Evolutionary conservation across 2,113 vertebrate species (phyloP).

Genomic region (Hoplias malabaricus): DNA sequence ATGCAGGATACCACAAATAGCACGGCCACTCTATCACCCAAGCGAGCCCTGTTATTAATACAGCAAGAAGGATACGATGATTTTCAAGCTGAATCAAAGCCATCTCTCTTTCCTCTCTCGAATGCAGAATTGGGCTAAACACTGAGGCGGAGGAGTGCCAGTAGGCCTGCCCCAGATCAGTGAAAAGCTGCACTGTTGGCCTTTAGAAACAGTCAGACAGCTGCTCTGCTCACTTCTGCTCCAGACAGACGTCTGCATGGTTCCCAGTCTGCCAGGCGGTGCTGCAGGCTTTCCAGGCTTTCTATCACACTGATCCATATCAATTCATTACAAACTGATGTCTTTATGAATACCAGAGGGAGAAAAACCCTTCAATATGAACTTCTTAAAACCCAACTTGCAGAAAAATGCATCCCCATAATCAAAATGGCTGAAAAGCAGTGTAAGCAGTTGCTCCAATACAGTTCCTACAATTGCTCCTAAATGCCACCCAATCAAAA

Average conservation of each 20-base stretch:
- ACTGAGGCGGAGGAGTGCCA: conserved; percentile 16
- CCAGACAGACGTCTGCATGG: conserved; percentile 18
- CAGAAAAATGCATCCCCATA: too few species aligned
- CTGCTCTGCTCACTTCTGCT: conserved; percentile 36
- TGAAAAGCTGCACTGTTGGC: conserved; percentile 24
- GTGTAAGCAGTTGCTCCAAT: too few species aligned
- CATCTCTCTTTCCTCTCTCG: conserved; percentile 15
- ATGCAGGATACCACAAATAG: not conserved
- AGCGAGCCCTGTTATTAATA: not conserved
- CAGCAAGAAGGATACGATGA: not conserved
- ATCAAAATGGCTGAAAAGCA: too few species aligned
- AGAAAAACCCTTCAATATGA: too few species aligned
- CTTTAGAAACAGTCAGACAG: conserved; percentile 32
- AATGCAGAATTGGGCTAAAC: conserved; percentile 29
- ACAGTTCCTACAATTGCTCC: too few species aligned
- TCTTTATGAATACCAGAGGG: too few species aligned
- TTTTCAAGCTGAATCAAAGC: conserved; percentile 2
- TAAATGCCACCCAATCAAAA: too few species aligned
- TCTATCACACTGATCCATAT: too few species aligned
- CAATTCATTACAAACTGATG: too few species aligned
- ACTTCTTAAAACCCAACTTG: too few species aligned
- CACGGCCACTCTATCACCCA: not conserved
- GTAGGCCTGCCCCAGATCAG: conserved; percentile 39
- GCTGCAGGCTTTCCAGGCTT: not conserved
- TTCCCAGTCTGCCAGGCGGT: conserved; percentile 14